phyloP scores from a whole-genome alignment of 2,113 vertebrate species.

The Pseudorhombus dupliciocellatus region DNA sequence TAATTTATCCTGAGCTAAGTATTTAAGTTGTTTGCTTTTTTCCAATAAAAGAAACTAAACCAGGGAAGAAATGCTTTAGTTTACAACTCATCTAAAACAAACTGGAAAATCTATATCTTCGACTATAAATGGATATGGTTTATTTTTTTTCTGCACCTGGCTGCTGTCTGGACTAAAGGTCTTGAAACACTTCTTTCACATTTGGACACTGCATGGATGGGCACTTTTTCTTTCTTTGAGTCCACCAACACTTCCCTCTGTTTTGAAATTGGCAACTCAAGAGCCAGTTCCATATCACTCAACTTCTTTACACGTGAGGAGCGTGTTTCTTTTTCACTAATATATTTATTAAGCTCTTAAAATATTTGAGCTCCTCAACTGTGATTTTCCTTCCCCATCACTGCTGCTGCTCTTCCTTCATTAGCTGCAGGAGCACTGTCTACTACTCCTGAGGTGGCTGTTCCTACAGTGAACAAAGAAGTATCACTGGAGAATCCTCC shows the following conservation, averaged over 20 bases:
- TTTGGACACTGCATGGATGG: slow-evolving; percentile 61
- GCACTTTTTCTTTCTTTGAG: neutral
- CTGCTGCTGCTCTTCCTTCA: slow-evolving; percentile 46
- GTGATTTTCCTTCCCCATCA: slow-evolving; percentile 35
- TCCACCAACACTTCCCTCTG: neutral
- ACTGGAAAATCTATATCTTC: neutral
- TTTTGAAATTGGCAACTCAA: neutral
- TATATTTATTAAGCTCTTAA: neutral
- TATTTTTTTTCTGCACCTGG: neutral
- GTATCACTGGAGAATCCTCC: slow-evolving; percentile 42
- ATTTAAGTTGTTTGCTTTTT: neutral
- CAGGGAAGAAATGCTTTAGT: neutral
- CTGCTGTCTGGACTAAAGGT: neutral
- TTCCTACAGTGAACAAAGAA: slow-evolving; percentile 53
- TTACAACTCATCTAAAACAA: neutral
- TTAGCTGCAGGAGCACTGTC: slow-evolving; percentile 52
- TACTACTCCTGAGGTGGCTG: slow-evolving; percentile 40
- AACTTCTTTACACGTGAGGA: slow-evolving; percentile 19
- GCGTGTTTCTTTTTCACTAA: slow-evolving; percentile 39
- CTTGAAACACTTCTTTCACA: slow-evolving; percentile 17
- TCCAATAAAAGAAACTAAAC: neutral
- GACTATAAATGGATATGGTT: neutral
- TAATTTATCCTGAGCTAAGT: too few species aligned
- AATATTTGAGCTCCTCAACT: slow-evolving; percentile 23
- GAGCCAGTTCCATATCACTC: neutral